A percentile compares a stretch with the other conserved stretches of the same genome.
Evolutionary conservation across 2,113 vertebrate species (phyloP).

Genomic region (Leucopsar rothschildi): DNA sequence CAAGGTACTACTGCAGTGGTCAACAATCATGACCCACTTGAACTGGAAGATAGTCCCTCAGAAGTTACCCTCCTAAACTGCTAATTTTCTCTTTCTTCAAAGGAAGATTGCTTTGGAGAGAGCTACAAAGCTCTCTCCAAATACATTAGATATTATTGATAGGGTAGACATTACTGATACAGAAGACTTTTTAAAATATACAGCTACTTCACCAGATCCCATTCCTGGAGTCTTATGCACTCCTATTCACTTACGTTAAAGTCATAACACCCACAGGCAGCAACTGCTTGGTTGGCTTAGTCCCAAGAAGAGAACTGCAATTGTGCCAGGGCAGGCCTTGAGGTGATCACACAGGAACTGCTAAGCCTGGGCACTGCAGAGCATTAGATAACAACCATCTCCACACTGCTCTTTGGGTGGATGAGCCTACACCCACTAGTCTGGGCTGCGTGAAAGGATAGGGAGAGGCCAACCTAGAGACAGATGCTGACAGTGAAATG

Average conservation of each 20-base stretch:
- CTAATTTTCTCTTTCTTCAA: not conserved
- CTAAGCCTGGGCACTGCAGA: not conserved
- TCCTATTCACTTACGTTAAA: not conserved
- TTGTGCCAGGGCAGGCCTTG: not conserved
- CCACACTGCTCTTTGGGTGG: not conserved
- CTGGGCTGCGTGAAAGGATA: not conserved
- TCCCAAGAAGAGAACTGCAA: not conserved
- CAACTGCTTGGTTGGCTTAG: not conserved
- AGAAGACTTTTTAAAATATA: not conserved
- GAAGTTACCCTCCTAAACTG: not conserved
- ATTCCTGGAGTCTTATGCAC: not conserved
- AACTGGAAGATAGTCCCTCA: not conserved
- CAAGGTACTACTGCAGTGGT: not conserved
- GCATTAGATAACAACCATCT: constrained; percentile 10
- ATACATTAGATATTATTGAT: not conserved
- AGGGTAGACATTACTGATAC: not conserved
- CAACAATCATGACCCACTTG: not conserved
- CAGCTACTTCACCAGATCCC: not conserved
- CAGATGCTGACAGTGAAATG: not conserved
- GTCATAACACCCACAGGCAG: not conserved
- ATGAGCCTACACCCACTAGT: not conserved
- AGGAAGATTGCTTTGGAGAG: not conserved
- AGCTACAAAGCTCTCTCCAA: not conserved
- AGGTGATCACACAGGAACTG: not conserved
- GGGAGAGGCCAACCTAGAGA: not conserved